Base-by-base conservation (phyloP, 37 sponge, comb jelly and placozoan species). In the Crambe crambe region DNA sequence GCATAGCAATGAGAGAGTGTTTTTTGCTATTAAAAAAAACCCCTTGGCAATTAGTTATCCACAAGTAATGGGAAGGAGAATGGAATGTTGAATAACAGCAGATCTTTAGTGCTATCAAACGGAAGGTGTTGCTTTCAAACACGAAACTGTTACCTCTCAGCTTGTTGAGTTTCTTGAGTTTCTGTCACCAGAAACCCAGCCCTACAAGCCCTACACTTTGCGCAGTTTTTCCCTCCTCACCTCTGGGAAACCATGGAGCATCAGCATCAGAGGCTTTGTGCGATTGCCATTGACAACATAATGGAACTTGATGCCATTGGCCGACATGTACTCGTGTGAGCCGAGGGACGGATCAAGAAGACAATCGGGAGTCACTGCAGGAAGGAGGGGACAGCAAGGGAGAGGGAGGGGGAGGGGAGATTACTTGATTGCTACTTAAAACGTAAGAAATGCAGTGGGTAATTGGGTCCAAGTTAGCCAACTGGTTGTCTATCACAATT, bases 211-310 rank as follows among this genome's bases (percentile, higher is more conserved):
- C n/a, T n/a, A n/a, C n/a, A n/a, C n/a, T n/a, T n/a, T n/a, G n/a
- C n/a, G n/a, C n/a, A n/a, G 23, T 5, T 60, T 60, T 20, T n/a
- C 5, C 5, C 30, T 65, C 1, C 35, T 65, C 3, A 88, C 89
- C 84, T 91, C 91, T 27, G 91, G 91, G 57, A 91, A 91, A 4
- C 91, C 91, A 72, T 91, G 91, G n/a, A 91, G 79, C 32, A 91
- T 72, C 51, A 91, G 66, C 91, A 91, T 91, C 51, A 91, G 74
- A 56, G 91, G 91, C 39, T 86, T 86, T 3, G 66, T 37, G 37
- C 37, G 44, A 40, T 78, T 74, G 25, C 91, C 91, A 62, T 47
- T 60, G 29, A 54, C 26, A 4, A 90, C 90, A 77, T 43, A 90
- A 76, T 90, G 90, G 60, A 90, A 85, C 86, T 90, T 90, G 61